Percentiles rank a stretch among this genome's conserved stretches.
Conservation (phyloP, 2,113 vertebrate genomes). For the Athene noctua region DNA sequence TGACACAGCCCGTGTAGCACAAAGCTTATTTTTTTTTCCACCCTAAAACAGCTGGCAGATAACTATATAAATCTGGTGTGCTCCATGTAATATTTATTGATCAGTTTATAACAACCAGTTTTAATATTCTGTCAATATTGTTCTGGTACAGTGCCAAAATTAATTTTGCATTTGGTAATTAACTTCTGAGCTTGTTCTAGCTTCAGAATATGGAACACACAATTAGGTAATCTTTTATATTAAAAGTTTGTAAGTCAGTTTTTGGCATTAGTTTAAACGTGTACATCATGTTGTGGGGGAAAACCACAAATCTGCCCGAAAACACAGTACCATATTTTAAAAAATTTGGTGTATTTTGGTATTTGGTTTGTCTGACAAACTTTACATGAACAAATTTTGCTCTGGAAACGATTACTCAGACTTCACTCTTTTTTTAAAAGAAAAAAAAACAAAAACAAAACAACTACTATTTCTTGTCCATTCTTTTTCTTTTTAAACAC, state of each 20-base stretch:
- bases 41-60: not conserved
- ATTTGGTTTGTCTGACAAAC: not conserved
- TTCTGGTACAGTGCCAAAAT: not conserved
- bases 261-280: not conserved
- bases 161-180: not conserved
- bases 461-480: not conserved
- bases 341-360: not conserved
- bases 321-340: rapidly evolving
- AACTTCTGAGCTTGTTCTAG: rapidly evolving
- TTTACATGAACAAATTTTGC: rapidly evolving
- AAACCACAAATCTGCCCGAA: not conserved
- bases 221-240: not conserved
- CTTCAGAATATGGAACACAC: not conserved
- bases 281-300: too few relatives aligned
- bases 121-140: not conserved
- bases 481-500: not conserved
- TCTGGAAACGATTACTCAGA: not conserved
- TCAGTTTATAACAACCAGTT: not conserved
- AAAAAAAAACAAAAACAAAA: too few relatives aligned
- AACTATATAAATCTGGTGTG: not conserved
- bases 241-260: too few relatives aligned
- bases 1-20: not conserved
- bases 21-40: not conserved
- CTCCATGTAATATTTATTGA: not conserved
- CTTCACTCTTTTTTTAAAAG: not conserved